These are phyloP conservation scores for Apocrypta bakeri DNA, from an alignment of 1,140 invertebrate genomes.

Conservation along the genomic window DNA sequence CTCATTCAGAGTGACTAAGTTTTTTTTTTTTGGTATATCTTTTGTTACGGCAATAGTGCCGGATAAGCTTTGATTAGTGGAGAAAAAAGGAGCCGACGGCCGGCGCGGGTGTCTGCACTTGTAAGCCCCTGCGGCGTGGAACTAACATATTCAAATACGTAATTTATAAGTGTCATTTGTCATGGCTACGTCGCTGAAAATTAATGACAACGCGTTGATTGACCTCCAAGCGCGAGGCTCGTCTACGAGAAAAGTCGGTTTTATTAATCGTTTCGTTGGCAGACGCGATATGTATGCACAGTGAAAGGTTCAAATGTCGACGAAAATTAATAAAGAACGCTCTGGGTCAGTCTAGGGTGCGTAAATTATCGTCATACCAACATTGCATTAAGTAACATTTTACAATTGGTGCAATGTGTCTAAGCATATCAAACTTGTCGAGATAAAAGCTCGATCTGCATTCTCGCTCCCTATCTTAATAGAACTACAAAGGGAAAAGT, in stretches of 20 bases:
- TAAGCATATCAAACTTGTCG: neutral
- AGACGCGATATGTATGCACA: constrained; percentile 5
- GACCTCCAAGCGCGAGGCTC: neutral
- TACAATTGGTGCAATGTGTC: neutral
- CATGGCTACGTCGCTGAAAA: constrained; percentile 26
- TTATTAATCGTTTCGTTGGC: constrained; percentile 15
- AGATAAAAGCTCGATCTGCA: neutral
- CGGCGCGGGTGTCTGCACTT: constrained; percentile 24
- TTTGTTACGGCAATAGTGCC: neutral
- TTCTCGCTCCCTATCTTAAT: neutral
- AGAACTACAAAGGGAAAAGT: neutral
- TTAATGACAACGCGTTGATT: constrained; percentile 49
- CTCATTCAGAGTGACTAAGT: constrained; percentile 8
- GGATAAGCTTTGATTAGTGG: neutral
- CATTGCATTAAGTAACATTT: neutral
- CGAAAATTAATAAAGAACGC: constrained; percentile 23
- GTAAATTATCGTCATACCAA: neutral
- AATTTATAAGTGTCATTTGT: constrained; percentile 46
- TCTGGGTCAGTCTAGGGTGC: neutral
- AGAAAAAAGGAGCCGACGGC: neutral
- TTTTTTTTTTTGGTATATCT: constrained; percentile 18
- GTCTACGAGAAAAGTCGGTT: constrained; percentile 31
- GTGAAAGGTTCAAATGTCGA: constrained; percentile 33
- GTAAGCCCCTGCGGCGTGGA: constrained; percentile 19
- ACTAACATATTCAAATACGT: constrained; percentile 42